Base-by-base conservation (phyloP, 2,113 vertebrate genomes). In the Poeciliopsis retropinna region DNA sequence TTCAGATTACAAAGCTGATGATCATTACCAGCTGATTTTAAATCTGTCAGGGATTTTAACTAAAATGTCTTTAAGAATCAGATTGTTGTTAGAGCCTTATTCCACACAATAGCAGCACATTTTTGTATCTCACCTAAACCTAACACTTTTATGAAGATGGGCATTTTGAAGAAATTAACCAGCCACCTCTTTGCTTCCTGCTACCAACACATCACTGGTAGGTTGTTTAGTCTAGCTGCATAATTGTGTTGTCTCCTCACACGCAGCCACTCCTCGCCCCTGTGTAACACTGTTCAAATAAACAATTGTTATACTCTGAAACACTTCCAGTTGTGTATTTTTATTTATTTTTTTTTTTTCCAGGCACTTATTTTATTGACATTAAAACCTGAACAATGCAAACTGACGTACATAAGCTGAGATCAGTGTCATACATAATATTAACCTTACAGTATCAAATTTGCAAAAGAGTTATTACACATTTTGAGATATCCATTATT, bases 261-360 rank as follows among this genome's bases (percentile, higher is more conserved):
- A 71, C 87, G 83, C 85, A 78, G 72, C 84, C 91, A 89, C 87
- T 76, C 67, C 70, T 71, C 25, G 7, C 7, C 63, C 70, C 75
- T 73, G 86, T 97, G 95, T 97, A 96, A 97, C 97, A 96, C 95
- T 96, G 94, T 97, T 96, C 85, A 96, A 98, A 98, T 98, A 94
- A 99, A 99, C 96, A 93, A 96, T 96, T 97, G 95, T 97, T 97
- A 96, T 97, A 96, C 92, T 93, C 90, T 85, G 81, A 82, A 76
- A 29, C 7, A 60, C 64, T 8, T 12, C 3, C 47, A 5, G 0
- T 15, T 62, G 0, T 17, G n/a, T n/a, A n/a, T 62, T 0, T 37
- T 37, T 31, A 0, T 31, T 31, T 30, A 30, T 30, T 30, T 32
- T 34, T 9, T 34, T 34, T 34, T 1, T 8, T 65, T 30, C 15